A percentile compares a stretch with the other conserved stretches of the same genome.
phyloP scores from a whole-genome alignment of 2,113 vertebrate species.

The Engystomops pustulosus region DNA sequence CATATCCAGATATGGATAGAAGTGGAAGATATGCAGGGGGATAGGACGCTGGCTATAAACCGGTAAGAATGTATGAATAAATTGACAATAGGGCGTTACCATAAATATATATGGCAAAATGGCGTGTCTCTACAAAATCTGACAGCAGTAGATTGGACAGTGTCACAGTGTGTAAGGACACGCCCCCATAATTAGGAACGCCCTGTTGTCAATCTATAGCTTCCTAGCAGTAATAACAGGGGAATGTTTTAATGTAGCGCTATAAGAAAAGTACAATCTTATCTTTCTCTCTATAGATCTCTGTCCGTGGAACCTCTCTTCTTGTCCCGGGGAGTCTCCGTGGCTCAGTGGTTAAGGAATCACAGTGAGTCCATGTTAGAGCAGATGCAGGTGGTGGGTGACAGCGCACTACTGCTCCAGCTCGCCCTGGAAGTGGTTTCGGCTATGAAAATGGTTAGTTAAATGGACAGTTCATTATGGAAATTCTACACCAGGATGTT shows the following conservation, averaged over 20 bases:
- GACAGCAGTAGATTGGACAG: too few relatives aligned
- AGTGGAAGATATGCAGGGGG: conserved; percentile 74
- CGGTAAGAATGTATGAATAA: too few relatives aligned
- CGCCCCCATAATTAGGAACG: too few relatives aligned
- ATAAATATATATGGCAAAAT: too few relatives aligned
- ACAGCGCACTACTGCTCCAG: conserved; percentile 74
- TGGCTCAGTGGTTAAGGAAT: conserved; percentile 69
- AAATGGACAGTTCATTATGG: not conserved
- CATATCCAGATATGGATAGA: conserved; percentile 66
- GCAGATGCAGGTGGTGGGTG: conserved; percentile 70
- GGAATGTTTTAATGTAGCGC: too few relatives aligned
- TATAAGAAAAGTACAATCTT: too few relatives aligned
- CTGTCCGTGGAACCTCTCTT: conserved; percentile 65
- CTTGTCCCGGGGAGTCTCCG: conserved; percentile 51
- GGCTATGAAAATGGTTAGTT: conserved; percentile 75
- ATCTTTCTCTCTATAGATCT: conserved; percentile 65
- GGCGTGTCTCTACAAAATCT: too few relatives aligned
- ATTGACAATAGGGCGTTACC: too few relatives aligned
- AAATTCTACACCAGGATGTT: not conserved
- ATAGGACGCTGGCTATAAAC: conserved; percentile 70
- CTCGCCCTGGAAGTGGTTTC: conserved; percentile 74
- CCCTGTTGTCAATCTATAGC: too few relatives aligned
- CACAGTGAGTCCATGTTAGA: conserved; percentile 72
- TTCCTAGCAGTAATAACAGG: too few relatives aligned
- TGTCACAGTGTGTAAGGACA: too few relatives aligned